phyloP scores from a whole-genome alignment of 2,113 vertebrate genomes.

The Pipa parva region DNA sequence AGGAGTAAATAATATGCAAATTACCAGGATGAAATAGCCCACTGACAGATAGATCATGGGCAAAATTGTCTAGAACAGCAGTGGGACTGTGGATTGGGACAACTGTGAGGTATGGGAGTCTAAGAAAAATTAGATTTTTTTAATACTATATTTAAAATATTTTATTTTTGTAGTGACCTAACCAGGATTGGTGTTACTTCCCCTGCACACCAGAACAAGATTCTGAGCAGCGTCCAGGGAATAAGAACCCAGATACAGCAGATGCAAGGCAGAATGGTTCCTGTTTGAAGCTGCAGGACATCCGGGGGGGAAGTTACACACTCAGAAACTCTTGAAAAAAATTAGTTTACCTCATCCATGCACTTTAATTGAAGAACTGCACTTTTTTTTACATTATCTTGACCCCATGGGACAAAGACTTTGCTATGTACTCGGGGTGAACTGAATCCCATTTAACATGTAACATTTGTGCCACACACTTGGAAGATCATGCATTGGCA shows the following conservation, averaged over 20 bases:
- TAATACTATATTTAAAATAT: not conserved
- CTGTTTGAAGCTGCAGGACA: slow-evolving; percentile 77
- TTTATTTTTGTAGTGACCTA: slow-evolving; percentile 73
- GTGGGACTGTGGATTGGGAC: no score
- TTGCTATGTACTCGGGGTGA: slow-evolving; percentile 31
- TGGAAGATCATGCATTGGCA: slow-evolving; percentile 42
- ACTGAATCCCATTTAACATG: slow-evolving; percentile 29
- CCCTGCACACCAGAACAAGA: slow-evolving; percentile 86
- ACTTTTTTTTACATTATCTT: slow-evolving; percentile 86
- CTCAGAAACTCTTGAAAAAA: slow-evolving; percentile 77
- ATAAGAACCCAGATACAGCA: slow-evolving; percentile 95
- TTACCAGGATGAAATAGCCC: no score
- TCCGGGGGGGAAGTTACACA: slow-evolving; percentile 9
- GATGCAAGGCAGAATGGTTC: slow-evolving; percentile 93
- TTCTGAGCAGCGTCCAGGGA: slow-evolving; percentile 86
- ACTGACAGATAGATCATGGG: no score
- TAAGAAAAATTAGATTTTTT: no score
- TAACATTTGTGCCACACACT: slow-evolving; percentile 36
- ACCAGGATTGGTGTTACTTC: slow-evolving; percentile 85
- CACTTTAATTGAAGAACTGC: slow-evolving; percentile 98
- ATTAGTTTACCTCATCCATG: slow-evolving; percentile 98
- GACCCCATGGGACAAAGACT: slow-evolving; percentile 65
- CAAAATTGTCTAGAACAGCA: no score
- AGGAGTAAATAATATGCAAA: no score
- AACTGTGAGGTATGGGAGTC: no score